Evolutionary conservation across 1,140 invertebrate species (phyloP).

Genomic region (Drosophila sulfurigaster): DNA sequence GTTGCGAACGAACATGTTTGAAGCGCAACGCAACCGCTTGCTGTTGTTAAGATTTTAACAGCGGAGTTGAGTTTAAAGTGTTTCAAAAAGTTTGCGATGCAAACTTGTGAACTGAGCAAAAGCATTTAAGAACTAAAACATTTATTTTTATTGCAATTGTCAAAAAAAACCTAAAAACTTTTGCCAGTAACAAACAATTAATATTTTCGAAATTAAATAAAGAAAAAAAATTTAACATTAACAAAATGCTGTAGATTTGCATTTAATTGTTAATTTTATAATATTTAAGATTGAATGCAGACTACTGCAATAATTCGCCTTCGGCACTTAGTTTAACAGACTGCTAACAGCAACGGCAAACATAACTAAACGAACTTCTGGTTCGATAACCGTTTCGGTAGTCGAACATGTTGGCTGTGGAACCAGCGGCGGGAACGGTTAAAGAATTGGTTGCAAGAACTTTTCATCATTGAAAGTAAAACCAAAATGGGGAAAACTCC

Average conservation of each 20-base stretch:
- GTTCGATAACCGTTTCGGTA: slow-evolving; percentile 19
- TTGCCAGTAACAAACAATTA: no score
- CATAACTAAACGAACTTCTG: slow-evolving; percentile 26
- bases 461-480: slow-evolving; percentile 71
- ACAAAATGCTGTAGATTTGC: not conserved
- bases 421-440: slow-evolving; percentile 1
- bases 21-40: slow-evolving; percentile 1
- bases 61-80: slow-evolving; percentile 3
- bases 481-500: slow-evolving; percentile 44
- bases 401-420: slow-evolving; percentile 27
- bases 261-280: not conserved
- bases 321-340: not conserved
- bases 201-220: no score
- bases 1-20: slow-evolving; percentile 49
- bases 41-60: slow-evolving; percentile 3
- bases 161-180: no score
- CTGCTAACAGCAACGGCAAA: slow-evolving; percentile 12
- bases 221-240: no score
- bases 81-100: slow-evolving; percentile 5
- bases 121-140: no score
- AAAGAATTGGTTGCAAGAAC: slow-evolving; percentile 22
- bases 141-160: no score
- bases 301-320: not conserved
- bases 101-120: not conserved
- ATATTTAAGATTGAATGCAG: not conserved